Conservation (phyloP, 2,888 invertebrate genomes). For the Sesia bembeciformis region DNA sequence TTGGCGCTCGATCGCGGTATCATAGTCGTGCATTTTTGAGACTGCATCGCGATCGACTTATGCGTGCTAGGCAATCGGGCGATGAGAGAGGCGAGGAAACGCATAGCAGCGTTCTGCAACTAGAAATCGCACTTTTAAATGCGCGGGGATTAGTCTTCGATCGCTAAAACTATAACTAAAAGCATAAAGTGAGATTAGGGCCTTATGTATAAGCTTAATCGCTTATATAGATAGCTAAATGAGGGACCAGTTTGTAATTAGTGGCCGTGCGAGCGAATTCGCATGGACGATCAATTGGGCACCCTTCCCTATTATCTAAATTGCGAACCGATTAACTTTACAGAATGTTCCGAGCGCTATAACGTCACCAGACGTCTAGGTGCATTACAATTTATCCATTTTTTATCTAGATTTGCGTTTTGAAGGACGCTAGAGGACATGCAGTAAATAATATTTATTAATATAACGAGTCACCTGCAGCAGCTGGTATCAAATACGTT, state of each 20-base stretch:
- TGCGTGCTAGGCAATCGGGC: too few relatives aligned
- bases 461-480: not conserved
- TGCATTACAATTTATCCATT: constrained; percentile 31
- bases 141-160: too few relatives aligned
- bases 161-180: too few relatives aligned
- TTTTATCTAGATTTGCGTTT: constrained; percentile 11
- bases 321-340: constrained; percentile 36
- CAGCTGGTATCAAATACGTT: not conserved
- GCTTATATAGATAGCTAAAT: not conserved
- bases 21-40: too few relatives aligned
- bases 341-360: constrained; percentile 27
- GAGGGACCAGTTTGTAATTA: not conserved
- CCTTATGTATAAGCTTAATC: not conserved
- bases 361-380: constrained; percentile 28
- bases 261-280: constrained; percentile 14
- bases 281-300: constrained; percentile 19
- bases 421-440: constrained; percentile 27
- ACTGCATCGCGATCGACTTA: too few relatives aligned
- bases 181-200: too few relatives aligned
- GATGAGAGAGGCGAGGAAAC: too few relatives aligned
- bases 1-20: too few relatives aligned
- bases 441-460: not conserved
- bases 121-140: too few relatives aligned
- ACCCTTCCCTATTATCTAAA: constrained; percentile 43
- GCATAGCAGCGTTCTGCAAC: too few relatives aligned